These are phyloP conservation scores for Pinna nobilis DNA, from an alignment of 1,140 invertebrate species.

Conservation along the genomic window DNA sequence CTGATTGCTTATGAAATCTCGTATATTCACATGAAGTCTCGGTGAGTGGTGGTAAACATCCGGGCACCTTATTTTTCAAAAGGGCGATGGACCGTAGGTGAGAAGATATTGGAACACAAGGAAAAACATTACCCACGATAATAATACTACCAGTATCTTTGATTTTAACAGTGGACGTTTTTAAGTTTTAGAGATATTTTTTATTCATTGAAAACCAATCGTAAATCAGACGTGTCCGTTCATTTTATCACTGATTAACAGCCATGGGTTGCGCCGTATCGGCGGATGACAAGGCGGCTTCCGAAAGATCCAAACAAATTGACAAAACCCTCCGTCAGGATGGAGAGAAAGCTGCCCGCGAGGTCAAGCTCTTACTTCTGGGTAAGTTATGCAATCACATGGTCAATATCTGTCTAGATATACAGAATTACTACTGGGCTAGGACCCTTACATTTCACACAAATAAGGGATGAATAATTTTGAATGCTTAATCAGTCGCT, in stretches of 20 bases:
- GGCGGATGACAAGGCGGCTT: conserved; percentile 63
- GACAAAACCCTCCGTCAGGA: conserved; percentile 89
- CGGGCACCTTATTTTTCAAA: conserved; percentile 32
- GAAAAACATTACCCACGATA: conserved; percentile 5
- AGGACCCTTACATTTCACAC: too few species aligned
- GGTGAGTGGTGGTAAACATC: conserved; percentile 43
- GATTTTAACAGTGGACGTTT: background rate
- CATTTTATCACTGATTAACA: background rate
- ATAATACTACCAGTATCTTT: background rate
- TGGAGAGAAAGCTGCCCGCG: conserved; percentile 88
- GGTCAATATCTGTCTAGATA: too few species aligned
- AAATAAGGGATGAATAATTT: too few species aligned
- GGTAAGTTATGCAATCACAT: conserved; percentile 78
- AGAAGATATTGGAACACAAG: conserved; percentile 12
- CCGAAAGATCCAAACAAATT: conserved; percentile 87
- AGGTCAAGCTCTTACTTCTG: conserved; percentile 91
- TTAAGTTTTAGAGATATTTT: background rate
- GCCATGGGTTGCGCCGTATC: conserved; percentile 69
- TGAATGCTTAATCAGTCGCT: too few species aligned
- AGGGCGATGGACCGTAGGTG: conserved; percentile 9
- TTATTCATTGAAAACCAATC: background rate
- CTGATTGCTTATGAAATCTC: conserved; percentile 13
- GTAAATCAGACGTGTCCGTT: background rate
- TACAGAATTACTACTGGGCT: too few species aligned
- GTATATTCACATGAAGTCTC: conserved; percentile 15